Conservation (phyloP, 2,888 invertebrate species). For the Eupelmus urozonus region DNA sequence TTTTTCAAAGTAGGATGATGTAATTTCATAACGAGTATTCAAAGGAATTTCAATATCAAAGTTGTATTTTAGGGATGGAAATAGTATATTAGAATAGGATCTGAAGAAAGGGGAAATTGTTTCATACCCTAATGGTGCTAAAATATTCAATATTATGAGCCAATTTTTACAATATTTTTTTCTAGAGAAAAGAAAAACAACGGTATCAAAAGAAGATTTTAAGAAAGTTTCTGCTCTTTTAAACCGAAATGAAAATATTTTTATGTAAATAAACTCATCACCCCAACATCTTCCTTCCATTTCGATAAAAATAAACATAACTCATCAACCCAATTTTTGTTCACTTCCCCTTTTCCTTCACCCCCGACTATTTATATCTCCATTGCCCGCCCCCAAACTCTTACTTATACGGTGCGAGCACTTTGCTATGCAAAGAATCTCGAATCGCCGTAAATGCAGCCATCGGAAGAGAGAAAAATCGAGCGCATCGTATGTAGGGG, state of each 20-base stretch:
- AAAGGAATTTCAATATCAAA: no score
- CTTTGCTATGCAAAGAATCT: slow-evolving; percentile 38
- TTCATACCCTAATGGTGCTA: no score
- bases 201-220: no score
- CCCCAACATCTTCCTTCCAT: neutral
- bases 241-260: no score
- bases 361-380: slow-evolving; percentile 6
- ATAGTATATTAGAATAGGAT: no score
- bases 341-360: neutral
- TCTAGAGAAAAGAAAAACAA: no score
- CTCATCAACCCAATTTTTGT: slow-evolving; percentile 26
- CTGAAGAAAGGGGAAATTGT: no score
- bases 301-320: slow-evolving; percentile 24
- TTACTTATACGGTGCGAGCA: slow-evolving; percentile 3
- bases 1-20: neutral
- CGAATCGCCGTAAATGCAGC: neutral
- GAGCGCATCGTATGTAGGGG: neutral
- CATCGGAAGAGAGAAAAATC: neutral
- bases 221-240: no score
- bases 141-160: no score
- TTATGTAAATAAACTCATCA: neutral
- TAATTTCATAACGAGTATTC: no score
- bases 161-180: no score
- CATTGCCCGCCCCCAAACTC: neutral
- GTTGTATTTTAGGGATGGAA: no score